These are phyloP conservation scores for Bombyx mandarina DNA, from an alignment of 1,140 invertebrate species.

Conservation along the genomic window DNA sequence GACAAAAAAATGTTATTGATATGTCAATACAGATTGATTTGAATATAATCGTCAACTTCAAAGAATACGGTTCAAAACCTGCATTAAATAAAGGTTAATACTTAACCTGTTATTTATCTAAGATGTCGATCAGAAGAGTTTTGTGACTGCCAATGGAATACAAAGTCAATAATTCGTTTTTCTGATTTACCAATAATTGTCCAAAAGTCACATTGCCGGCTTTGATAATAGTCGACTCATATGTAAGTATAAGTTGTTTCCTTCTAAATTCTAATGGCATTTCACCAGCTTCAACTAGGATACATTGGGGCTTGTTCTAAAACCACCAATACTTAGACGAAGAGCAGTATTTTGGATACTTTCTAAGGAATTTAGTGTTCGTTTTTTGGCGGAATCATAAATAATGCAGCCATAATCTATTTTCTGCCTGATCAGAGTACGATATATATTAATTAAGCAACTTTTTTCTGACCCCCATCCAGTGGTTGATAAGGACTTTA, in stretches of 20 bases:
- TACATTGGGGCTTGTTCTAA: slow-evolving; percentile 10
- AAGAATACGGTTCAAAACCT: too few relatives aligned
- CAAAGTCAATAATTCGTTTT: too few relatives aligned
- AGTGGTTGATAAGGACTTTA: slow-evolving; percentile 13
- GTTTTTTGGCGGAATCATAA: slow-evolving; percentile 14
- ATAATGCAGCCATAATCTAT: slow-evolving; percentile 15
- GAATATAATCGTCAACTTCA: too few relatives aligned
- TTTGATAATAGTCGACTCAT: too few relatives aligned
- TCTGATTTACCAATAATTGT: too few relatives aligned
- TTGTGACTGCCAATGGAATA: too few relatives aligned
- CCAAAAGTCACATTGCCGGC: too few relatives aligned
- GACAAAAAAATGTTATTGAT: too few relatives aligned
- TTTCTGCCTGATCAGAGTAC: slow-evolving; percentile 14
- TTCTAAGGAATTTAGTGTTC: slow-evolving; percentile 12
- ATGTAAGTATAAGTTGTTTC: slow-evolving; percentile 10
- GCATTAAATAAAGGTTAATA: too few relatives aligned
- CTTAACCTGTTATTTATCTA: too few relatives aligned
- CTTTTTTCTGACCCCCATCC: slow-evolving; percentile 8
- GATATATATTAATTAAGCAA: slow-evolving; percentile 12
- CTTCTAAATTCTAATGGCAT: slow-evolving; percentile 15
- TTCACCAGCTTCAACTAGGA: slow-evolving; percentile 15
- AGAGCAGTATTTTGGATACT: slow-evolving; percentile 14
- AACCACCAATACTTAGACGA: slow-evolving; percentile 8
- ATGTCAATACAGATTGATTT: too few relatives aligned
- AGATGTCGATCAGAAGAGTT: too few relatives aligned